phyloP scores from a whole-genome alignment of 2,888 invertebrate genomes.

The Ametastegia equiseti region DNA sequence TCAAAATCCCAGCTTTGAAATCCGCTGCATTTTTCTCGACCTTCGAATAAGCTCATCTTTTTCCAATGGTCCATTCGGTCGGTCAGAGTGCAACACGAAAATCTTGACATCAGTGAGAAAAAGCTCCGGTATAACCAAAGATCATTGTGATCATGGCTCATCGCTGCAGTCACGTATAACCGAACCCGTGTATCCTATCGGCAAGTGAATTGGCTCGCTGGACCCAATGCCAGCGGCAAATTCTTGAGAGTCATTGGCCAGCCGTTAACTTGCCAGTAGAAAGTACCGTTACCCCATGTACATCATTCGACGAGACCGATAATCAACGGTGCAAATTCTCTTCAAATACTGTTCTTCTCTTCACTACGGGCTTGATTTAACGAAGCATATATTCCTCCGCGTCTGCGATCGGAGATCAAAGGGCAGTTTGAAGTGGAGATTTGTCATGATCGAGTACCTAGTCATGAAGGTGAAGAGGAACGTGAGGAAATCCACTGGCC shows the following conservation, averaged over 20 bases:
- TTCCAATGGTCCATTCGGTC: background rate
- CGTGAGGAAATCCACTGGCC: too few species aligned
- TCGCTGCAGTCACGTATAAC: constrained; percentile 33
- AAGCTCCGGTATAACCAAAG: too few species aligned
- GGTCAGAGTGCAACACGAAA: too few species aligned
- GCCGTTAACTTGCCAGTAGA: constrained; percentile 35
- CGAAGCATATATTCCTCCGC: too few species aligned
- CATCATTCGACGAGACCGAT: constrained; percentile 14
- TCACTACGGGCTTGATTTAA: too few species aligned
- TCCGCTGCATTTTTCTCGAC: background rate
- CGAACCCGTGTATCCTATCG: constrained; percentile 18
- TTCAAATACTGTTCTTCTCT: background rate
- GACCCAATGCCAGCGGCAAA: constrained; percentile 24
- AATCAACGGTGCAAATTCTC: background rate
- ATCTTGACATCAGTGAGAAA: too few species aligned
- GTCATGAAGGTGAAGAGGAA: too few species aligned
- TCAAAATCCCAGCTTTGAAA: background rate
- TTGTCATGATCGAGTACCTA: too few species aligned
- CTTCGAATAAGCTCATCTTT: background rate
- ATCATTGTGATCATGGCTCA: too few species aligned
- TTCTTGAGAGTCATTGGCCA: constrained; percentile 21
- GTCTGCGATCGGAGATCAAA: too few species aligned
- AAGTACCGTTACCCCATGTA: constrained; percentile 30
- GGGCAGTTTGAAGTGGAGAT: too few species aligned
- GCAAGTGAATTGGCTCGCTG: constrained; percentile 20